A percentile compares a stretch with the other conserved stretches of the same genome.
These are phyloP conservation scores for Malurus elegans DNA, from an alignment of 2,113 vertebrate species.

Conservation along the genomic window DNA sequence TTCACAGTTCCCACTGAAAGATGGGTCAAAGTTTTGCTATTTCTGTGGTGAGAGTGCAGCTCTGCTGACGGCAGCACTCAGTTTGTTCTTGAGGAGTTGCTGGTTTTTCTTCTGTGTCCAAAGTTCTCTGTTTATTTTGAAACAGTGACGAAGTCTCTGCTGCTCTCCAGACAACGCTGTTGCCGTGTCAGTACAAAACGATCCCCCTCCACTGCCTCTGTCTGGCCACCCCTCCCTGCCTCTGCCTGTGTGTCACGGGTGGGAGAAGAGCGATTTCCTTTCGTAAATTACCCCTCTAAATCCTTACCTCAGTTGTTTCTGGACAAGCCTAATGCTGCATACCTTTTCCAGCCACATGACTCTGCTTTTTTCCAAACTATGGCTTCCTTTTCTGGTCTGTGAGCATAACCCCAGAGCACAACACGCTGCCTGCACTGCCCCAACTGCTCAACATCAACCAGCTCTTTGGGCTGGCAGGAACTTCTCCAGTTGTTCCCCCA, in stretches of 20 bases:
- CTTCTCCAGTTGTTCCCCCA: background rate
- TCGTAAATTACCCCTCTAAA: background rate
- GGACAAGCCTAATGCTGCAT: background rate
- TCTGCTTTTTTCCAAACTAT: background rate
- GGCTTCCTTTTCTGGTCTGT: background rate
- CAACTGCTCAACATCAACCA: background rate
- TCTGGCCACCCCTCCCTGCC: background rate
- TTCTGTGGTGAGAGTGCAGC: background rate
- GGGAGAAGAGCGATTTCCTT: background rate
- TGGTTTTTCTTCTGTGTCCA: background rate
- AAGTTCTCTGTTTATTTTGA: slow-evolving; percentile 31
- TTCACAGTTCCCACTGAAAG: background rate
- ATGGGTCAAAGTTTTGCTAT: background rate
- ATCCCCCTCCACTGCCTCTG: background rate
- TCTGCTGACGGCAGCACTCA: rapidly evolving
- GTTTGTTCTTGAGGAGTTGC: background rate
- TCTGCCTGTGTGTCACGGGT: background rate
- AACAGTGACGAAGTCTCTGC: background rate
- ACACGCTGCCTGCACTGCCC: rapidly evolving
- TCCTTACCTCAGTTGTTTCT: slow-evolving; percentile 15
- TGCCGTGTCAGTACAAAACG: background rate
- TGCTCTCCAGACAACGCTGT: background rate
- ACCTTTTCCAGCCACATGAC: background rate
- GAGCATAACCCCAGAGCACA: background rate
- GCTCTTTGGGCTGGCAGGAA: background rate